These are phyloP conservation scores for Hirtodrosophila histrioides DNA, from an alignment of 2,888 invertebrate genomes.

Conservation along the genomic window DNA sequence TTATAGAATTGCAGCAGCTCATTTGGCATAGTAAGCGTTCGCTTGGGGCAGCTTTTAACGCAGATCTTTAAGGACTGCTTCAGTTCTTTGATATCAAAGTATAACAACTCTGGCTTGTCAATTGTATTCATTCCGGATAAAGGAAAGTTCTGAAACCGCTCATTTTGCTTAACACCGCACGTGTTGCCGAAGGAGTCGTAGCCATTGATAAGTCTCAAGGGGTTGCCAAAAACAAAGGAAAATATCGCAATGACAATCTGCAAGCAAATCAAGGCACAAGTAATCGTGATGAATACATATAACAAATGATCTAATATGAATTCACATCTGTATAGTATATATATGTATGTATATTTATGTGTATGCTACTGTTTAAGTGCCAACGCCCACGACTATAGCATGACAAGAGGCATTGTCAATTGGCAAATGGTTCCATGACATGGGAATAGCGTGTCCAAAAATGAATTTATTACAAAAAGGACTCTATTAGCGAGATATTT, in stretches of 20 bases:
- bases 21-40: slow-evolving; percentile 86
- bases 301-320: slow-evolving; percentile 33
- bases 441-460: slow-evolving; percentile 48
- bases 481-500: slow-evolving; percentile 13
- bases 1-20: slow-evolving; percentile 90
- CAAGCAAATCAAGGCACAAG: slow-evolving; percentile 42
- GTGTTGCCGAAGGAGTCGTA: slow-evolving; percentile 98
- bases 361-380: slow-evolving; percentile 26
- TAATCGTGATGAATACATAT: not conserved
- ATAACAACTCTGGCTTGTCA: slow-evolving; percentile 92
- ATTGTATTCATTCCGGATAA: slow-evolving; percentile 92
- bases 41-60: slow-evolving; percentile 93
- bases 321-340: slow-evolving; percentile 17
- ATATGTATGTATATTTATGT: slow-evolving; percentile 9
- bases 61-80: slow-evolving; percentile 93
- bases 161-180: slow-evolving; percentile 93
- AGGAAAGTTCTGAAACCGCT: slow-evolving; percentile 89
- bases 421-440: slow-evolving; percentile 21
- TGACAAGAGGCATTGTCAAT: slow-evolving; percentile 28
- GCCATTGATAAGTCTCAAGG: slow-evolving; percentile 93
- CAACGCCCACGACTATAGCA: slow-evolving; percentile 56
- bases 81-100: slow-evolving; percentile 91
- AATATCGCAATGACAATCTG: slow-evolving; percentile 93
- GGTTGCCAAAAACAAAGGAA: slow-evolving; percentile 94
- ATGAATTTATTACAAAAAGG: slow-evolving; percentile 25